Evolutionary conservation across 2,888 invertebrate species (phyloP).

Genomic region (Hipparchia sbordonii): DNA sequence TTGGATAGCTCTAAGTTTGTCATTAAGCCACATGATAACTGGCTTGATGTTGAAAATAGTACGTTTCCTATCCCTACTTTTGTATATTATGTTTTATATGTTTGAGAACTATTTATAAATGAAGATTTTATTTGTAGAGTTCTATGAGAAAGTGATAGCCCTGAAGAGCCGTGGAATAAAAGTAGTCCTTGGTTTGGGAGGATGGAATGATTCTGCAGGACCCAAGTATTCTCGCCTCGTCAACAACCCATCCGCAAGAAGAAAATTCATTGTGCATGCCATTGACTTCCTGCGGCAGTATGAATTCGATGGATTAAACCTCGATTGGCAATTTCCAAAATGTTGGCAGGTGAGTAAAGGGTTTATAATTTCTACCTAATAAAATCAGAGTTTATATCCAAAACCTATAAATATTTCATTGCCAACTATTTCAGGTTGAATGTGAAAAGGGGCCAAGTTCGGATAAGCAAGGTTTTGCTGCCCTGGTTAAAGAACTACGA

Average conservation of each 20-base stretch:
- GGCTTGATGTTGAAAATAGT: constrained; percentile 95
- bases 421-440: constrained; percentile 82
- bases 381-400: neutral
- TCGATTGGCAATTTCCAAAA: constrained; percentile 97
- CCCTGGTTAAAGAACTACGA: constrained; percentile 88
- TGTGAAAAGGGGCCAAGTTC: constrained; percentile 91
- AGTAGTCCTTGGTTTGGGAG: constrained; percentile 94
- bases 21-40: constrained; percentile 92
- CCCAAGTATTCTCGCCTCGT: constrained; percentile 94
- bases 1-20: constrained; percentile 88
- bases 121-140: constrained; percentile 78
- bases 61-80: constrained; percentile 54
- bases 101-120: neutral
- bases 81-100: neutral
- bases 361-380: no score
- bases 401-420: neutral
- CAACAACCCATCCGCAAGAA: constrained; percentile 87
- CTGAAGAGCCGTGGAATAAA: constrained; percentile 89
- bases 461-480: constrained; percentile 91
- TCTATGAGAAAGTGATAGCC: constrained; percentile 92
- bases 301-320: constrained; percentile 94
- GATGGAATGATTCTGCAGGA: constrained; percentile 97
- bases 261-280: constrained; percentile 88
- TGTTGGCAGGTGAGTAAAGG: constrained; percentile 89
- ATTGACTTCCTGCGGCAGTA: constrained; percentile 90